These are phyloP conservation scores for Sphenodon punctatus DNA, from an alignment of 2,797 vertebrate genomes.

Conservation along the genomic window DNA sequence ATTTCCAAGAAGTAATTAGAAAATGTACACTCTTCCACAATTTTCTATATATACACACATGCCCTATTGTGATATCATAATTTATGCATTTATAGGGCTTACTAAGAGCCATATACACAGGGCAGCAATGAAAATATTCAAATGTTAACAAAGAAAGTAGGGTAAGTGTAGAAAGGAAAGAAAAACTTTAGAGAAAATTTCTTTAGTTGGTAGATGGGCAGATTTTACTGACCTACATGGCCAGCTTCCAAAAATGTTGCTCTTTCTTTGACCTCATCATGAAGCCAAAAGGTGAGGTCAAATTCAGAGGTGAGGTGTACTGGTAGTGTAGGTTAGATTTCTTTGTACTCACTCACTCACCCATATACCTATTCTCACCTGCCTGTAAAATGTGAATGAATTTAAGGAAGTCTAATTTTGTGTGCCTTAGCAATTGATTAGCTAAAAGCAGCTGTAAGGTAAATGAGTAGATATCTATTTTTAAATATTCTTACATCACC, in stretches of 20 bases:
- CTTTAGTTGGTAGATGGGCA: background rate
- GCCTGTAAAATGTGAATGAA: too few species aligned
- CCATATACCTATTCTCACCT: too few species aligned
- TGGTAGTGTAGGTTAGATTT: background rate
- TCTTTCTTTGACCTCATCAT: background rate
- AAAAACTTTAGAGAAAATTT: background rate
- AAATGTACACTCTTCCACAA: background rate
- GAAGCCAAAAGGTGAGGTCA: background rate
- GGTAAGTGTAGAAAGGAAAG: background rate
- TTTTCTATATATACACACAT: background rate
- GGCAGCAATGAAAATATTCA: background rate
- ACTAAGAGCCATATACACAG: background rate
- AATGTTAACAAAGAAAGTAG: background rate
- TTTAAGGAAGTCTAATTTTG: too few species aligned
- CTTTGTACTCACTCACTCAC: too few species aligned
- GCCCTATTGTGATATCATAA: background rate
- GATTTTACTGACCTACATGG: background rate
- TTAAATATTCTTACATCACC: background rate
- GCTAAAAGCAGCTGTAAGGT: too few species aligned
- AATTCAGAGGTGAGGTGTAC: background rate
- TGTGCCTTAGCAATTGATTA: background rate
- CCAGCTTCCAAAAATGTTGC: background rate
- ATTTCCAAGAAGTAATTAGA: background rate
- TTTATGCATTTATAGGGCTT: background rate
- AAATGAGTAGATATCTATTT: too few species aligned